phyloP scores from a whole-genome alignment of 1,140 invertebrate genomes.

The Aphidius ervi region DNA sequence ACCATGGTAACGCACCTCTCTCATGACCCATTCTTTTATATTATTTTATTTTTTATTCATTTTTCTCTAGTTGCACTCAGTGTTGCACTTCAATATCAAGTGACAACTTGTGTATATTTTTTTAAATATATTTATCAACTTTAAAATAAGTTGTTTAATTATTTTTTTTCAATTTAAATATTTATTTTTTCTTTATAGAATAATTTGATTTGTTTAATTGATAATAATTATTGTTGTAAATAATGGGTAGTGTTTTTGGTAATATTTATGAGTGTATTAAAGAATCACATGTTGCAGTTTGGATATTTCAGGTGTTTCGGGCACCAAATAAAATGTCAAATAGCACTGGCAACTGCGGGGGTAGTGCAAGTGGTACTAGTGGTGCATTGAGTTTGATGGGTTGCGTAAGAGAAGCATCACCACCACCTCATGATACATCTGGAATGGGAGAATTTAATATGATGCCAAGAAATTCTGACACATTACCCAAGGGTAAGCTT shows the following conservation, averaged over 20 bases:
- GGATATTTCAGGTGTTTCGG: constrained; percentile 44
- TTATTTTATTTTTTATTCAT: neutral
- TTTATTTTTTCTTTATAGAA: too few species aligned
- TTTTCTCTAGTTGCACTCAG: too few species aligned
- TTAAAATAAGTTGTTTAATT: too few species aligned
- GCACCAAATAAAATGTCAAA: constrained; percentile 37
- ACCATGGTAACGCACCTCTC: constrained; percentile 41
- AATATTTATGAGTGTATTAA: constrained; percentile 35
- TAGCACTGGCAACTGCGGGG: constrained; percentile 32
- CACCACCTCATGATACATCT: constrained; percentile 39
- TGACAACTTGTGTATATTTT: constrained; percentile 1
- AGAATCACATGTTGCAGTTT: constrained; percentile 34
- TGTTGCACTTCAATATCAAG: too few species aligned
- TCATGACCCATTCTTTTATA: constrained; percentile 35
- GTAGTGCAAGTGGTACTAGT: constrained; percentile 30
- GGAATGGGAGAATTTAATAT: constrained; percentile 27
- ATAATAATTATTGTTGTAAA: neutral
- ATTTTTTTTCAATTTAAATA: too few species aligned
- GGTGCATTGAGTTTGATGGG: constrained; percentile 52
- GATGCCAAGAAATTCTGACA: constrained; percentile 34
- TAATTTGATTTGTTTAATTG: too few species aligned
- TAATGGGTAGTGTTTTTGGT: constrained; percentile 23
- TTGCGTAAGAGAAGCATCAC: constrained; percentile 52
- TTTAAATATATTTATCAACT: neutral
- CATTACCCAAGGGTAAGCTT: constrained; percentile 44